Conservation (phyloP, 2,797 vertebrate species). For the Notolabrus celidotus region DNA sequence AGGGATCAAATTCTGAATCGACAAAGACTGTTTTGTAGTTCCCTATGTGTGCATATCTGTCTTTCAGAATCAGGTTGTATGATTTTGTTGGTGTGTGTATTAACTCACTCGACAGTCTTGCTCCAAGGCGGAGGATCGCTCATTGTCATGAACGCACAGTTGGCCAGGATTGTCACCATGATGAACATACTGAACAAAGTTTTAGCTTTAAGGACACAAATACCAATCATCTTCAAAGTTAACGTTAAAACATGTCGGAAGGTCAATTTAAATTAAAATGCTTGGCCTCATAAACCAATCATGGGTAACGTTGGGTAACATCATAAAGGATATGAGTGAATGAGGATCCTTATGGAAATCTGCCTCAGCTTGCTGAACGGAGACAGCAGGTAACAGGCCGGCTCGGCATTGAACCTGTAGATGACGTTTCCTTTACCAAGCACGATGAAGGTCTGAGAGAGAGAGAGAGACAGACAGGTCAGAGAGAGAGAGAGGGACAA, state of each 20-base stretch:
- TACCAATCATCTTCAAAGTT: no score
- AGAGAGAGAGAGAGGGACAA: background rate
- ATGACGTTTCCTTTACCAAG: constrained; percentile 93
- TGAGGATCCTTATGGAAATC: constrained; percentile 90
- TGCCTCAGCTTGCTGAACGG: constrained; percentile 88
- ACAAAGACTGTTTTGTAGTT: no score
- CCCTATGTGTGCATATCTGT: no score
- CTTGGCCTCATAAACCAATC: no score
- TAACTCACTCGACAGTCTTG: constrained; percentile 94
- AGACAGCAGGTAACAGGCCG: constrained; percentile 90
- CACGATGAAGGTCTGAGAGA: constrained; percentile 92
- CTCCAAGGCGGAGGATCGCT: constrained; percentile 92
- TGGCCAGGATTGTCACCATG: constrained; percentile 96
- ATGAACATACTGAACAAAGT: constrained; percentile 97
- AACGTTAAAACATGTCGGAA: no score
- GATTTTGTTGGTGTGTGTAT: background rate
- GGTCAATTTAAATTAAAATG: no score
- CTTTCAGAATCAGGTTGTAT: no score
- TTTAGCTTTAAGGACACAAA: constrained; percentile 84
- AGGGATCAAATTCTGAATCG: no score
- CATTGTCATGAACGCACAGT: constrained; percentile 96
- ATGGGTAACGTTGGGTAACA: no score
- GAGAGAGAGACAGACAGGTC: constrained; percentile 13
- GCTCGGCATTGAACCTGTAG: constrained; percentile 92
- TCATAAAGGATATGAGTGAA: constrained; percentile 96